phyloP scores from a whole-genome alignment of 2,113 vertebrate species.

The Agapornis roseicollis region DNA sequence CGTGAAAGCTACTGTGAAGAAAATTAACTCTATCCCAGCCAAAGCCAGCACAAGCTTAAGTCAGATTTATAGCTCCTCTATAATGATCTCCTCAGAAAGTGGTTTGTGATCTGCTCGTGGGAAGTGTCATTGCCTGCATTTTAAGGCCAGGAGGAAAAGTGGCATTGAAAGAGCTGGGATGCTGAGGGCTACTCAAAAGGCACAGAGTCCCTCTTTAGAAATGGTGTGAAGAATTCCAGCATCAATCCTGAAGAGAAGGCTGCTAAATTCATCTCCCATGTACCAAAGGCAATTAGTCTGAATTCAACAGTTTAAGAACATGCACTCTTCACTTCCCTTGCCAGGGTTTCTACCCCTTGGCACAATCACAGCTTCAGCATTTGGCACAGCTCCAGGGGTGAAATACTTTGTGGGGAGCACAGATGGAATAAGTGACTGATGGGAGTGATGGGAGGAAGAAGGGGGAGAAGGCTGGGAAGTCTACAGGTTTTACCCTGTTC shows the following conservation, averaged over 20 bases:
- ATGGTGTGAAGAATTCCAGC: neutral
- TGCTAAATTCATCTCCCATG: neutral
- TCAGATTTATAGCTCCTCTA: neutral
- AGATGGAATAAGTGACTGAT: neutral
- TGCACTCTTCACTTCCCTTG: neutral
- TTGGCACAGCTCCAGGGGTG: neutral
- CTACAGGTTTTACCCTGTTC: neutral
- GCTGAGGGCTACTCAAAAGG: neutral
- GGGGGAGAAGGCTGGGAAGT: neutral
- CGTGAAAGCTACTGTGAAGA: neutral
- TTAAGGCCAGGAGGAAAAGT: neutral
- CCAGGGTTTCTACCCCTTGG: neutral
- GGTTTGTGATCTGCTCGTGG: accelerated
- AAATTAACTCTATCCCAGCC: neutral
- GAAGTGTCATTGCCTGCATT: neutral
- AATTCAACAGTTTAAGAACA: neutral
- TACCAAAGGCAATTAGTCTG: neutral
- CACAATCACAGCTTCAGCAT: neutral
- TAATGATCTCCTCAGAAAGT: neutral
- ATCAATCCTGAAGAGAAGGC: neutral
- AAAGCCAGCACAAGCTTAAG: neutral
- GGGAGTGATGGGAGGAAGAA: neutral
- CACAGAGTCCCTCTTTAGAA: neutral
- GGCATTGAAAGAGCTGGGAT: neutral
- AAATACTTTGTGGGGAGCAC: neutral